phyloP scores from a whole-genome alignment of 1,140 invertebrate species.

The Sinonovacula constricta region DNA sequence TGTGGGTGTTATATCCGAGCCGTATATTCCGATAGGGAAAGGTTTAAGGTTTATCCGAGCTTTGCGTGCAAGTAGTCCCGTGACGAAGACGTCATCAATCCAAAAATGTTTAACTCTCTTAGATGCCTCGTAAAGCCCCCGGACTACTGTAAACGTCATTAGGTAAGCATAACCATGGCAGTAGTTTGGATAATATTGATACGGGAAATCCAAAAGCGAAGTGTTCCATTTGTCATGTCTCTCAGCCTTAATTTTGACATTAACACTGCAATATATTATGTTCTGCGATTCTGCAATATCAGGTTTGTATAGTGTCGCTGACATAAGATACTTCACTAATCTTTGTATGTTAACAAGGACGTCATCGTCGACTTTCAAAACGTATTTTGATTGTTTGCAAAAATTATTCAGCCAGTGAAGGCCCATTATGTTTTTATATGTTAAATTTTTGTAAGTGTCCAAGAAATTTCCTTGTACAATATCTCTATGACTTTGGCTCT shows the following conservation, averaged over 20 bases:
- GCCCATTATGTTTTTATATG: constrained; percentile 86
- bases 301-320: constrained; percentile 6
- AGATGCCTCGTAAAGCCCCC: constrained; percentile 28
- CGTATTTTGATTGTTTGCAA: constrained; percentile 81
- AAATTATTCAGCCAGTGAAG: constrained; percentile 84
- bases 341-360: constrained; percentile 82
- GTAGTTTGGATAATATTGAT: constrained; percentile 37
- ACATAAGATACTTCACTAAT: constrained; percentile 29
- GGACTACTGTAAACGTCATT: constrained; percentile 23
- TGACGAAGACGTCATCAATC: constrained; percentile 51
- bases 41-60: constrained; percentile 7
- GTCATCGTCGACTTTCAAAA: constrained; percentile 95
- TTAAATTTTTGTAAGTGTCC: constrained; percentile 69
- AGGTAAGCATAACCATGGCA: constrained; percentile 47
- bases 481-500: constrained; percentile 57
- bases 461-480: constrained; percentile 67
- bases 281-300: constrained; percentile 15
- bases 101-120: constrained; percentile 37
- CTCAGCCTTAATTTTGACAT: constrained; percentile 6
- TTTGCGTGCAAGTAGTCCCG: constrained; percentile 33
- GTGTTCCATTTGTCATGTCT: constrained; percentile 33
- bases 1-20: no score
- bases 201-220: constrained; percentile 15
- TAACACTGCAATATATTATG: constrained; percentile 21
- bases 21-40: no score